Evolutionary conservation across 2,797 vertebrate genomes (phyloP).

Genomic region (Smutsia temminckii): DNA sequence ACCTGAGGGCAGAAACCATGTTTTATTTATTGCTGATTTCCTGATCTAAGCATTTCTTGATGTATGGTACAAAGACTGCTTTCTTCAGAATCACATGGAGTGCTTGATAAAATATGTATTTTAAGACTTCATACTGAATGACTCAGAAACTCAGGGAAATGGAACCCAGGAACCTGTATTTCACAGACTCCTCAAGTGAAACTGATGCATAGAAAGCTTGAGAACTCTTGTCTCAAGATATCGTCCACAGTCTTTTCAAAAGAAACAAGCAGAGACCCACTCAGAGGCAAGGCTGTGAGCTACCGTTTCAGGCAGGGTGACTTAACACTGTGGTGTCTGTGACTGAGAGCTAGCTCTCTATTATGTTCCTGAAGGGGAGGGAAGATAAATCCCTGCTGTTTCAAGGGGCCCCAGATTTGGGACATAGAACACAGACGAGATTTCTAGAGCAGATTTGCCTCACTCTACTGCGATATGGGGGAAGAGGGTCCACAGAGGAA

Average conservation of each 20-base stretch:
- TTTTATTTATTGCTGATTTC: neutral
- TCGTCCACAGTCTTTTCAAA: neutral
- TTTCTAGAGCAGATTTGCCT: neutral
- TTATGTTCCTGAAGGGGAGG: neutral
- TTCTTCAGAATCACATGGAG: neutral
- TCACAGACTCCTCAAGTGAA: neutral
- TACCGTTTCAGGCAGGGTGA: neutral
- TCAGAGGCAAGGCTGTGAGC: fast-evolving
- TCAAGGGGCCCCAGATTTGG: neutral
- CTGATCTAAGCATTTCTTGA: neutral
- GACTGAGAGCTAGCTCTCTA: neutral
- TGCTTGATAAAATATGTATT: neutral
- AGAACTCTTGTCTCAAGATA: neutral
- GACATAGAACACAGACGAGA: neutral
- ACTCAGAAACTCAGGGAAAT: neutral
- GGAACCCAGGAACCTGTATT: neutral
- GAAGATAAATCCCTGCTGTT: neutral
- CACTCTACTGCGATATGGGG: neutral
- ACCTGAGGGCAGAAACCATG: neutral
- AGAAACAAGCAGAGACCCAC: neutral
- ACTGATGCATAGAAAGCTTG: neutral
- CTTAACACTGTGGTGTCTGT: neutral
- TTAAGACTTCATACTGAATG: neutral
- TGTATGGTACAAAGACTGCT: neutral
- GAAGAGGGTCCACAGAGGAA: neutral